phyloP scores from a whole-genome alignment of 2,797 vertebrate species.

The Chloroceryle inda region DNA sequence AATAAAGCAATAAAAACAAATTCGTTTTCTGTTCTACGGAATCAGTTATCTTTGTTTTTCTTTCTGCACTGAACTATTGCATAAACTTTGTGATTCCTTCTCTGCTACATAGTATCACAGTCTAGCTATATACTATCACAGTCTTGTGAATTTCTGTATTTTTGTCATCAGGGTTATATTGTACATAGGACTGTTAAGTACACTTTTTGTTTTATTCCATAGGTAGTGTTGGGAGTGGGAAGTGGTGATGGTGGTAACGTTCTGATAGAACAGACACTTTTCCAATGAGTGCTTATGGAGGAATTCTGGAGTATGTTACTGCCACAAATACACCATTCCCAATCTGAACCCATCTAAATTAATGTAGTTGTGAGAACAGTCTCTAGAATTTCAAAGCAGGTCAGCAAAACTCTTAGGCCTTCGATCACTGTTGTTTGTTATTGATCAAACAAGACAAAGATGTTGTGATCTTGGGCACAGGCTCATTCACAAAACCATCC shows the following conservation, averaged over 20 bases:
- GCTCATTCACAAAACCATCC: background rate
- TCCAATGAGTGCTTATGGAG: background rate
- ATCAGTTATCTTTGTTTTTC: background rate
- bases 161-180: background rate
- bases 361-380: rapidly evolving
- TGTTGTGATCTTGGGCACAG: background rate
- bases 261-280: background rate
- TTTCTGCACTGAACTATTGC: background rate
- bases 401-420: background rate
- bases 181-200: background rate
- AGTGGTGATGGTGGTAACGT: background rate
- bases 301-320: background rate
- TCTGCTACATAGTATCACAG: background rate
- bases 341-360: background rate
- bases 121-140: background rate
- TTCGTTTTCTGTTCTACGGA: background rate
- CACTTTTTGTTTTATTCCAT: background rate
- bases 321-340: background rate
- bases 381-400: background rate
- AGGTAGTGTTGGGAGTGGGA: background rate
- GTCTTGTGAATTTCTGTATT: background rate
- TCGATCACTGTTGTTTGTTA: background rate
- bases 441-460: background rate
- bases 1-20: background rate
- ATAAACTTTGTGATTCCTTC: background rate